Conservation (phyloP, 2,113 vertebrate species). For the Scolopax mira region DNA sequence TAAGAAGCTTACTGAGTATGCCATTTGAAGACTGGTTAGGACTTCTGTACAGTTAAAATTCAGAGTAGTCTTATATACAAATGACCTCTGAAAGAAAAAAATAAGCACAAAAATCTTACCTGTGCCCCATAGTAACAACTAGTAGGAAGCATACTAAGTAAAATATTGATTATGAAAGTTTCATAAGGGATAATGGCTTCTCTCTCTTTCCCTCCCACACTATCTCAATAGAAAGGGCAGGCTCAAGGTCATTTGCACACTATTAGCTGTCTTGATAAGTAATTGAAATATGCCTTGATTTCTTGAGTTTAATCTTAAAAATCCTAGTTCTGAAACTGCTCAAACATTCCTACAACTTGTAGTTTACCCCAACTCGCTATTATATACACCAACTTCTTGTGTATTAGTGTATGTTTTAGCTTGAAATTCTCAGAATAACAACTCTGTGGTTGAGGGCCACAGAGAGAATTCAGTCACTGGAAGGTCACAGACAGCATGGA, state of each 20-base stretch:
- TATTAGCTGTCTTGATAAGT: neutral
- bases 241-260: neutral
- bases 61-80: neutral
- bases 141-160: neutral
- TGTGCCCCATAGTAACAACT: neutral
- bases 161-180: neutral
- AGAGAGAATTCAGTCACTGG: neutral
- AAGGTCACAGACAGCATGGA: neutral
- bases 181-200: neutral
- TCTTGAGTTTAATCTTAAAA: neutral
- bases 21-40: neutral
- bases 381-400: neutral
- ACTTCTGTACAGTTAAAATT: neutral
- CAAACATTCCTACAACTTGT: neutral
- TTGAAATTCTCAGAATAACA: neutral
- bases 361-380: neutral
- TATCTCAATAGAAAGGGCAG: neutral
- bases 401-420: neutral
- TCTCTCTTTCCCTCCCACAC: neutral
- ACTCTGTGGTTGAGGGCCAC: fast-evolving
- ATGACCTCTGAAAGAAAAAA: neutral
- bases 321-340: neutral
- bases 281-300: neutral
- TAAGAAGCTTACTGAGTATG: neutral
- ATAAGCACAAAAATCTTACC: neutral